A percentile compares a stretch with the other conserved stretches of the same genome.
These are phyloP conservation scores for Tyrannus savana DNA, from an alignment of 2,113 vertebrate species.

Conservation along the genomic window DNA sequence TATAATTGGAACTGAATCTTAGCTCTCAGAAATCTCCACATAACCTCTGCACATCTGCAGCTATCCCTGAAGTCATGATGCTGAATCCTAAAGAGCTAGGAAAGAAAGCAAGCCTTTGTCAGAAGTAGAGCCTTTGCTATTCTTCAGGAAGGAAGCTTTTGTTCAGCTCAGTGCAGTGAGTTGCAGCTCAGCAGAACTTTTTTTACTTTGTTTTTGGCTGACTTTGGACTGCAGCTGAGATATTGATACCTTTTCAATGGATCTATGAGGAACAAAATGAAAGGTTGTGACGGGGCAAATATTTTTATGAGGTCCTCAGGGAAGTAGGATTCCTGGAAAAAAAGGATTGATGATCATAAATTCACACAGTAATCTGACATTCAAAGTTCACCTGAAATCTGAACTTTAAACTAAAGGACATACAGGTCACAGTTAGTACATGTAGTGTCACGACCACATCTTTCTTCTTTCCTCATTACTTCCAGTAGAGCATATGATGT, in stretches of 20 bases:
- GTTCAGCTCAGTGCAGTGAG: constrained; percentile 50
- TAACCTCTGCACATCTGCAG: constrained; percentile 29
- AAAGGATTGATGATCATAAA: constrained; percentile 35
- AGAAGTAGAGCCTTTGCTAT: constrained; percentile 56
- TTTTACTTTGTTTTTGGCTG: constrained; percentile 63
- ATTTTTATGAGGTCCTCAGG: constrained; percentile 25
- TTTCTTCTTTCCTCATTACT: background rate
- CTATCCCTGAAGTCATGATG: constrained; percentile 55
- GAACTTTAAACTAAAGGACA: constrained; percentile 26
- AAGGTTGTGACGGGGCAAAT: constrained; percentile 46
- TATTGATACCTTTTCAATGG: constrained; percentile 48
- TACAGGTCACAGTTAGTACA: background rate
- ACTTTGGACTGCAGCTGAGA: constrained; percentile 62
- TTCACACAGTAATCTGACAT: constrained; percentile 36
- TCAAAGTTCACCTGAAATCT: constrained; percentile 10
- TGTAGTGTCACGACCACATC: background rate
- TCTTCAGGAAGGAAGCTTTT: constrained; percentile 62
- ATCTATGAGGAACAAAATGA: constrained; percentile 39
- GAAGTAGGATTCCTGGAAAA: background rate
- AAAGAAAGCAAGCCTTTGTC: constrained; percentile 65
- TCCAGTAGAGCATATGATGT: background rate
- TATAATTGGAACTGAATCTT: background rate
- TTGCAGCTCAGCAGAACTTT: constrained; percentile 65
- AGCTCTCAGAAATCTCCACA: constrained; percentile 34
- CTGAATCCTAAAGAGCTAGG: constrained; percentile 58